Evolutionary conservation across 2,888 invertebrate species (phyloP), one percentile per base, ranked within the genome.

Genomic region (Frankliniella fusca): DNA sequence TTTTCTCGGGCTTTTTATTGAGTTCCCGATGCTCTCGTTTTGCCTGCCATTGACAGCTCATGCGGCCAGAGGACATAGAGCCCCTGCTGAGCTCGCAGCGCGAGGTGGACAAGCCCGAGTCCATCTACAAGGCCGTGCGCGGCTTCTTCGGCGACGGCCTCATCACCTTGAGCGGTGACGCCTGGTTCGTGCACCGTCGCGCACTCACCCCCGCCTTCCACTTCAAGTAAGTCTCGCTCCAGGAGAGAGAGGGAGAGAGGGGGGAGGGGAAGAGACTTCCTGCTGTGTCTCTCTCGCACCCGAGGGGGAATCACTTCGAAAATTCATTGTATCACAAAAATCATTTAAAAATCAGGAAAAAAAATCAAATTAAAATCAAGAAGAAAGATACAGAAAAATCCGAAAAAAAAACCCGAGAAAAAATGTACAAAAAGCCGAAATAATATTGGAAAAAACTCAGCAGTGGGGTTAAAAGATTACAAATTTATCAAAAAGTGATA

Each of bases 191-290:
- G 23, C 70, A 70, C 70, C 70, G 70, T 23, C 70, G 70, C 23
- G 70, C 70, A 11, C 70, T 70, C 70, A 70, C 70, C 23, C 70
- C 70, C 70, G 70, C 70, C 70, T 70, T 70, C 70, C 70, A 70
- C 70, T 70, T 70, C 70, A 70, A 23, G 70, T 70, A 0, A 23
- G 23, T 70, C 9, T 65, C n/a, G 5, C 18, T n/a, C n/a, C n/a
- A 7, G 15, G 61, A 18, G 5, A 38, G 38, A 5, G 38, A n/a
- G n/a, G n/a, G n/a, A n/a, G n/a, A n/a, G 38, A 3, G 2, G 38
- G 38, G 38, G 38, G 5, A 38, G 38, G 38, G 38, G 3, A 2
- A 5, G 38, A 38, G 38, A 38, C 54, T 54, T 54, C 11, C 54
- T n/a, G n/a, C n/a, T n/a, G n/a, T n/a, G n/a, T n/a, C n/a, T n/a